Percentiles rank a stretch among this genome's conserved stretches.
Conservation (phyloP, 2,113 vertebrate genomes). For the Uropsilus gracilis region DNA sequence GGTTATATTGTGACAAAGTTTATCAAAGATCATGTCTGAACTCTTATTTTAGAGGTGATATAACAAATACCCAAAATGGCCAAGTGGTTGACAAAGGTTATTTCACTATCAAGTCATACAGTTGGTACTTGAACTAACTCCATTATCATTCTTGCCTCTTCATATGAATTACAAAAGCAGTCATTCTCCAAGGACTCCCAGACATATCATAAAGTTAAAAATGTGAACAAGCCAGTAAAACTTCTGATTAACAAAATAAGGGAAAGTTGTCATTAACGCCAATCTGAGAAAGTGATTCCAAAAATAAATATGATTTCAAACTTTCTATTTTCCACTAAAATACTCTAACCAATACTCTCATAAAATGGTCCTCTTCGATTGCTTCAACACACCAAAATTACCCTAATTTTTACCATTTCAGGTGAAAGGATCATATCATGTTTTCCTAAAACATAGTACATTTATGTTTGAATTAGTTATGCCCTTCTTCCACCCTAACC, state of each 20-base stretch:
- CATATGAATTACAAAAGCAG: neutral
- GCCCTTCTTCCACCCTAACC: neutral
- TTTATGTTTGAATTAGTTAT: slow-evolving; percentile 10
- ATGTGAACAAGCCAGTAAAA: neutral
- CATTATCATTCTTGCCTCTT: neutral
- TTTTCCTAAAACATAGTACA: slow-evolving; percentile 54
- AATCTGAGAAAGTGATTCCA: neutral
- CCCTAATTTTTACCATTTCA: neutral
- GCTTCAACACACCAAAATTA: neutral
- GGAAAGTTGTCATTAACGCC: neutral
- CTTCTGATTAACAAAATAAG: neutral
- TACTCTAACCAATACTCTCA: slow-evolving; percentile 13
- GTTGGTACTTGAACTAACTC: neutral
- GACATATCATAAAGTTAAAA: neutral
- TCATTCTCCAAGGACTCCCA: neutral
- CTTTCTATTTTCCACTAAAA: neutral
- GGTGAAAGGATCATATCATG: neutral
- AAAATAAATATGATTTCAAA: neutral
- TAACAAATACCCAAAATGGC: neutral
- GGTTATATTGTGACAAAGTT: neutral
- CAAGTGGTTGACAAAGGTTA: neutral
- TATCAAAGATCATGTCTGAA: slow-evolving; percentile 9
- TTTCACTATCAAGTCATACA: slow-evolving; percentile 14
- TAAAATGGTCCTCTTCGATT: neutral
- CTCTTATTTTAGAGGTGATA: neutral